phyloP scores from a whole-genome alignment of 2,888 invertebrate species.

The Gonocerus acuteangulatus region DNA sequence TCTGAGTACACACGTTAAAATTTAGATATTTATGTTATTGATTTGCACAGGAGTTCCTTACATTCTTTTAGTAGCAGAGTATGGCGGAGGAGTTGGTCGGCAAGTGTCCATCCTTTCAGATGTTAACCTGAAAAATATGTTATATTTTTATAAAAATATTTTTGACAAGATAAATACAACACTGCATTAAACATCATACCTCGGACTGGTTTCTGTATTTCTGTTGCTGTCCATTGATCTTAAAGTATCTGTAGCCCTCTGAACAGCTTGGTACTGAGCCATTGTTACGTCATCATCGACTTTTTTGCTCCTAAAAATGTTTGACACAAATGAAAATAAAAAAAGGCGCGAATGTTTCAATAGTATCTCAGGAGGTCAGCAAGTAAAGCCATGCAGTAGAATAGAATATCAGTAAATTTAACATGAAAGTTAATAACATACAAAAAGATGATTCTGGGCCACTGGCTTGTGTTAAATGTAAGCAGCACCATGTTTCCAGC shows the following conservation, averaged over 20 bases:
- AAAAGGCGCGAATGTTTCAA: background rate
- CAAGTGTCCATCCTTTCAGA: constrained; percentile 37
- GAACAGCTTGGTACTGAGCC: constrained; percentile 54
- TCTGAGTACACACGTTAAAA: too few relatives aligned
- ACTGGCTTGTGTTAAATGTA: too few relatives aligned
- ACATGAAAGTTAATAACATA: too few relatives aligned
- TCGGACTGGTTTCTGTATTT: constrained; percentile 38
- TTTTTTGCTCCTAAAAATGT: constrained; percentile 31
- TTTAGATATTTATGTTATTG: too few relatives aligned
- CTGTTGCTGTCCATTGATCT: constrained; percentile 51
- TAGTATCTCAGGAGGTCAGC: too few relatives aligned
- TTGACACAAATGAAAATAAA: constrained; percentile 5
- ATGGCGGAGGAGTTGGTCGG: constrained; percentile 55
- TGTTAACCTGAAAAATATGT: constrained; percentile 37
- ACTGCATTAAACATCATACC: background rate
- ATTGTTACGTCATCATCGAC: constrained; percentile 39
- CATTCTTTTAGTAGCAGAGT: constrained; percentile 50
- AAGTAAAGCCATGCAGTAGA: too few relatives aligned
- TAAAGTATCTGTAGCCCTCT: constrained; percentile 53
- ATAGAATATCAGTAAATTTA: too few relatives aligned
- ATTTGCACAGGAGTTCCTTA: too few relatives aligned
- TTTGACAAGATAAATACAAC: background rate
- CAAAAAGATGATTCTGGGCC: too few relatives aligned
- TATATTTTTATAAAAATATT: too few relatives aligned
- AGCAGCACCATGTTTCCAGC: too few relatives aligned